Evolutionary conservation across 2,888 invertebrate species (phyloP), one percentile per base, ranked within the genome.

Genomic region (Acanthosoma haemorrhoidale): DNA sequence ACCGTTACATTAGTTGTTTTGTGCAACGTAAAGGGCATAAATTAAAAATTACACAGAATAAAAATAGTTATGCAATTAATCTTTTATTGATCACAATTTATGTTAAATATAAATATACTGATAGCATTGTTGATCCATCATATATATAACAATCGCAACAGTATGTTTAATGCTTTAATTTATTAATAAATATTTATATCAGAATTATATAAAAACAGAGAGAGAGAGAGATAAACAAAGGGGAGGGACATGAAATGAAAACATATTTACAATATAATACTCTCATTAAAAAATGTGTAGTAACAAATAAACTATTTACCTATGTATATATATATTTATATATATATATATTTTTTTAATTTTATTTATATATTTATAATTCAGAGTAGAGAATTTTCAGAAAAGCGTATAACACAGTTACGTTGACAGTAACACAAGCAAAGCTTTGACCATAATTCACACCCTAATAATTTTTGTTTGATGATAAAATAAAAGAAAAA

Each of bases 51-150:
- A 38, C 11, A 25, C 8, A 13, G 25, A 51, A 51, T 25, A 51
- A 51, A 51, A 68, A 66, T 68, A 69, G 70, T 71, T 72, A 73
- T 70, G 71, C 71, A 73, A 73, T 73, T 74, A 72, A 72, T 73
- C 25, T 58, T 74, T 74, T 74, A 74, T 73, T 74, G 73, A 74
- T 74, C 74, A 74, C 74, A 74, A 70, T 72, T 70, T 72, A 39
- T 69, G 61, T 61, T 72, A 71, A 66, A 69, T 71, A 69, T 69
- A 73, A 71, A 73, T 71, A 73, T 71, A 71, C 72, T 63, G 71
- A 67, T 61, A 72, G 73, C 72, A 71, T 41, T 69, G 72, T 69
- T 69, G 68, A 72, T 57, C 43, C 67, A 63, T 70, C 16, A 68
- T 70, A 64, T 68, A 67, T 63, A 59, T 59, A 69, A 68, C 68